These are phyloP conservation scores for Eclectus roratus DNA, from an alignment of 2,113 vertebrate species.

Conservation along the genomic window DNA sequence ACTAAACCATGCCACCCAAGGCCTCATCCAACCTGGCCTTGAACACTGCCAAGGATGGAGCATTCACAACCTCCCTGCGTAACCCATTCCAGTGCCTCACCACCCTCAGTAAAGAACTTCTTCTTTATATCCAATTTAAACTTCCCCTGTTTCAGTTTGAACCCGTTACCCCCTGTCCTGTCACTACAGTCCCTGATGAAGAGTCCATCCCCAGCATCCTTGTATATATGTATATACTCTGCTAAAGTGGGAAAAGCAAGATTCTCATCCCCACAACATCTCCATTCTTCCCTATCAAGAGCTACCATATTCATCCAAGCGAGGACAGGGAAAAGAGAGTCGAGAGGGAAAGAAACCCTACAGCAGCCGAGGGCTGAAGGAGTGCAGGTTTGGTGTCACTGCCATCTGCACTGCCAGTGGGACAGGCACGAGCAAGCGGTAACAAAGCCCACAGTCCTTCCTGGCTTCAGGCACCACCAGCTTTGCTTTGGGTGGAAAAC, in stretches of 20 bases:
- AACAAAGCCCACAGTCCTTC: neutral
- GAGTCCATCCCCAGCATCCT: no score
- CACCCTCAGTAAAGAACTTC: no score
- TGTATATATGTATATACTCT: neutral
- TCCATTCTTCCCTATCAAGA: neutral
- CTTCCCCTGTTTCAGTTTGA: no score
- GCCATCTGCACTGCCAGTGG: neutral
- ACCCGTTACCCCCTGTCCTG: no score
- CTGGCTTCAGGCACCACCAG: neutral
- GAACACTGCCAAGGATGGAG: no score
- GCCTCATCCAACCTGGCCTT: no score
- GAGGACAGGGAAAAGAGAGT: neutral
- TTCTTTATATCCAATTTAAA: no score
- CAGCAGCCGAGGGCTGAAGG: neutral
- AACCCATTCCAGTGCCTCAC: no score
- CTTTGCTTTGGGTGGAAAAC: neutral
- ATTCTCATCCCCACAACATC: neutral
- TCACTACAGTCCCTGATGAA: no score
- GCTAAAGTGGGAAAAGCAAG: neutral
- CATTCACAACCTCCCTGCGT: no score
- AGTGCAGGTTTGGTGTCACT: neutral
- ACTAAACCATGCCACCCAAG: no score
- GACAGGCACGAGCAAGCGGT: neutral
- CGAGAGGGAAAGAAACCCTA: neutral
- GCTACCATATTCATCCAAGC: neutral